phyloP scores from a whole-genome alignment of 2,113 vertebrate species.

The Stomatorhinus ivindoensis region DNA sequence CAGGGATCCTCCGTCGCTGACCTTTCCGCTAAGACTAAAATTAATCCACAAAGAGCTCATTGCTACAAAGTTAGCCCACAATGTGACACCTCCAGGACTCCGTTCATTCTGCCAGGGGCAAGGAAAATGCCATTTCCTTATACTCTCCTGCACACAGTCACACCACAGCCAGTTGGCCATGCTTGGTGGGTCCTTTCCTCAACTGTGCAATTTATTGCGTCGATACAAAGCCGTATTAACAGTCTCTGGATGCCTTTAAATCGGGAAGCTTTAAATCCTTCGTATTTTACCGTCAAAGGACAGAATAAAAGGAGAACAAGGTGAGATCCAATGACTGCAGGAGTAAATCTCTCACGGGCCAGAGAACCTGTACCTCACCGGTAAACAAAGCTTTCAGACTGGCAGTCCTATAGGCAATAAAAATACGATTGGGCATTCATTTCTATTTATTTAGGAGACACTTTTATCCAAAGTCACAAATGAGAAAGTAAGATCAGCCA shows the following conservation, averaged over 20 bases:
- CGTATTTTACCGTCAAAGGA: not conserved
- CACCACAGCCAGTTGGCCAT: not conserved
- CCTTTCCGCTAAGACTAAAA: slow-evolving; percentile 6
- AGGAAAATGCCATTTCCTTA: not conserved
- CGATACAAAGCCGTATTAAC: not conserved
- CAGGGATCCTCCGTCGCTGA: not conserved
- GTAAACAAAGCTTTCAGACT: not conserved
- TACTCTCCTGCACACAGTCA: not conserved
- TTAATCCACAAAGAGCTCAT: not conserved
- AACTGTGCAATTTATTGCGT: not conserved
- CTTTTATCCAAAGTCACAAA: not conserved
- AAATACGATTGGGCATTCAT: not conserved
- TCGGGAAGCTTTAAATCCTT: not conserved
- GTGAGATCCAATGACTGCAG: not conserved
- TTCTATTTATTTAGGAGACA: not conserved
- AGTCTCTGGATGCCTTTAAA: not conserved
- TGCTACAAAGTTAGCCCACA: not conserved
- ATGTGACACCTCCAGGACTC: not conserved
- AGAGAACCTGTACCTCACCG: not conserved
- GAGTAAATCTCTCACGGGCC: not conserved
- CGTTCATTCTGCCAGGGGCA: not conserved
- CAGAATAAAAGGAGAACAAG: not conserved
- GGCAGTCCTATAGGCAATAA: not conserved
- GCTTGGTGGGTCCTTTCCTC: not conserved
- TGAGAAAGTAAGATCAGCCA: not conserved